Evolutionary conservation across 2,797 vertebrate species (phyloP).

Genomic region (Epinephelus malabaricus): DNA sequence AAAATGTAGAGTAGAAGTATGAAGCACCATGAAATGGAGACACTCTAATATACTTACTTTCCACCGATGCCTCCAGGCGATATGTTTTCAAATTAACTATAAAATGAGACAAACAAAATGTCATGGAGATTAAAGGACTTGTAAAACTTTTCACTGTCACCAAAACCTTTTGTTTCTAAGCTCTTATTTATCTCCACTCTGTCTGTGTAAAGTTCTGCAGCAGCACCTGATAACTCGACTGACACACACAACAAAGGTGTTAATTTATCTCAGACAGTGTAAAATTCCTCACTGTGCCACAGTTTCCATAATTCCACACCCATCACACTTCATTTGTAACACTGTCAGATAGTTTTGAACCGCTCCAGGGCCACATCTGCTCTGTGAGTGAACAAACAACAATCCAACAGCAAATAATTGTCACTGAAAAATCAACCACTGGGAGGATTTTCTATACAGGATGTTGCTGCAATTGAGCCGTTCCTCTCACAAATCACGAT

Average conservation of each 20-base stretch:
- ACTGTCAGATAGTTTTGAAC: slow-evolving; percentile 33
- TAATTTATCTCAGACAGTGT: slow-evolving; percentile 35
- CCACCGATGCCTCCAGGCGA: neutral
- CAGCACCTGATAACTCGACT: slow-evolving; percentile 30
- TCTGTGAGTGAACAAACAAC: slow-evolving; percentile 44
- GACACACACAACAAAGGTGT: slow-evolving; percentile 13
- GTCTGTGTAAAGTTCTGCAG: neutral
- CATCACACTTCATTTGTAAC: slow-evolving; percentile 35
- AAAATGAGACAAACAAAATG: slow-evolving; percentile 11
- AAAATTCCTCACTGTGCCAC: slow-evolving; percentile 28
- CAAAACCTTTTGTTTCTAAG: neutral
- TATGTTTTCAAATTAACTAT: neutral
- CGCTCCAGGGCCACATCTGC: slow-evolving; percentile 39
- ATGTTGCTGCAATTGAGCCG: slow-evolving; percentile 34
- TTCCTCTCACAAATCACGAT: slow-evolving; percentile 55
- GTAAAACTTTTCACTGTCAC: slow-evolving; percentile 9
- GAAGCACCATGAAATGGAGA: neutral
- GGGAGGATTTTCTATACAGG: slow-evolving; percentile 42
- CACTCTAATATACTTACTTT: neutral
- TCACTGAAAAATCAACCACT: slow-evolving; percentile 43
- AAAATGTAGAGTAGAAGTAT: neutral
- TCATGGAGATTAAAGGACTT: neutral
- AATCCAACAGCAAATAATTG: slow-evolving; percentile 47
- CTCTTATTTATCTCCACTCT: neutral
- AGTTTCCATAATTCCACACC: slow-evolving; percentile 26